These are phyloP conservation scores for Parauchenoglanis punctatus DNA, from an alignment of 2,797 vertebrate genomes.

Conservation along the genomic window DNA sequence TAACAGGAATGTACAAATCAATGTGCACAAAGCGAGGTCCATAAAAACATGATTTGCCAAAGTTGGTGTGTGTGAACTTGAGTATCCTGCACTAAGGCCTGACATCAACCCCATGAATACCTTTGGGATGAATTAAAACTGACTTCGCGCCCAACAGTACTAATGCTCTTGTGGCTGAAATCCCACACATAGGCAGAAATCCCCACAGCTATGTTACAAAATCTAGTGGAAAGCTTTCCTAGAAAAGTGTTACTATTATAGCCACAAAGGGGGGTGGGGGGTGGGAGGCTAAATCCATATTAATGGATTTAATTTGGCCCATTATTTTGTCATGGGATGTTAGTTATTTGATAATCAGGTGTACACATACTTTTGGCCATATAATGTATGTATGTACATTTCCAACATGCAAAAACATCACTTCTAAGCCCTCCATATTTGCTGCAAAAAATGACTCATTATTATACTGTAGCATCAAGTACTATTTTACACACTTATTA, in stretches of 20 bases:
- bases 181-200: neutral
- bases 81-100: neutral
- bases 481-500: neutral
- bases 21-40: neutral
- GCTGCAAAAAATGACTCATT: neutral
- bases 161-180: neutral
- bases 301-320: no score
- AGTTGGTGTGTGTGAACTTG: neutral
- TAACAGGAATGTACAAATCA: neutral
- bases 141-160: neutral
- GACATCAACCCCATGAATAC: neutral
- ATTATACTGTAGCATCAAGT: neutral
- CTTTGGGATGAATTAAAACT: neutral
- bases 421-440: neutral
- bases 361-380: neutral
- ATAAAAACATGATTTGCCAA: neutral
- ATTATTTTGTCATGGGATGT: neutral
- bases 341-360: neutral
- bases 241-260: neutral
- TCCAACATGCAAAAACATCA: neutral
- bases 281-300: neutral
- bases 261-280: neutral
- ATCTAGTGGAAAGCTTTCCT: neutral
- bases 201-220: neutral
- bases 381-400: neutral